phyloP scores from a whole-genome alignment of 1,140 invertebrate genomes.

The Paramacrobiotus metropolitanus region DNA sequence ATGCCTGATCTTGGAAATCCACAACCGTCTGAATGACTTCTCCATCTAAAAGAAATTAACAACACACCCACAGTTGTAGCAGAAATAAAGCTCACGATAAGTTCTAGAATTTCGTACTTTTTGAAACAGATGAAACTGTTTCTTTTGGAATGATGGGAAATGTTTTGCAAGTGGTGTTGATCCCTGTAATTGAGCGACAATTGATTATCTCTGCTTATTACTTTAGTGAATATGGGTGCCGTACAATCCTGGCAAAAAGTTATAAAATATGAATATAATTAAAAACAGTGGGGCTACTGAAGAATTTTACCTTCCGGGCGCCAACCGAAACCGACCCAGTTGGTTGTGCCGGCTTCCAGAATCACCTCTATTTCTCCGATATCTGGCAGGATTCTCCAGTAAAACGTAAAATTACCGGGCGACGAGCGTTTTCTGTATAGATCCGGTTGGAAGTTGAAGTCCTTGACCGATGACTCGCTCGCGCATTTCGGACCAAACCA shows the following conservation, averaged over 20 bases:
- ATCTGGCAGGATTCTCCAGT: conserved; percentile 46
- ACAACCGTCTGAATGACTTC: neutral
- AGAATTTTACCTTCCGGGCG: neutral
- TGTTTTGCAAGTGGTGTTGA: neutral
- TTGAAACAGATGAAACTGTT: neutral
- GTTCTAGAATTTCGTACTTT: too few relatives aligned
- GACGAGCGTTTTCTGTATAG: conserved; percentile 42
- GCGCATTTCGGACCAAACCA: conserved; percentile 37
- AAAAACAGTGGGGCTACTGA: too few relatives aligned
- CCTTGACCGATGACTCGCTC: conserved; percentile 18
- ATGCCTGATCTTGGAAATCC: neutral
- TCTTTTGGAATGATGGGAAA: neutral
- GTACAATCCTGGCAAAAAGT: too few relatives aligned
- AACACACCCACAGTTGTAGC: too few relatives aligned
- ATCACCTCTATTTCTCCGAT: conserved; percentile 2
- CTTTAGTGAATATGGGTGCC: too few relatives aligned
- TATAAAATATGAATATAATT: too few relatives aligned
- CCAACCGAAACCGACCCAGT: conserved; percentile 4
- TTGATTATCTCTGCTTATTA: neutral
- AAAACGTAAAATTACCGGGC: conserved; percentile 42
- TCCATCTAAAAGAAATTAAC: neutral
- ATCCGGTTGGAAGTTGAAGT: conserved; percentile 33
- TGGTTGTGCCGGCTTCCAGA: neutral
- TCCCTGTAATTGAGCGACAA: neutral
- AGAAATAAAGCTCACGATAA: too few relatives aligned